These are phyloP conservation scores for Bothrops jararaca DNA, from an alignment of 2,113 vertebrate species.

Conservation along the genomic window DNA sequence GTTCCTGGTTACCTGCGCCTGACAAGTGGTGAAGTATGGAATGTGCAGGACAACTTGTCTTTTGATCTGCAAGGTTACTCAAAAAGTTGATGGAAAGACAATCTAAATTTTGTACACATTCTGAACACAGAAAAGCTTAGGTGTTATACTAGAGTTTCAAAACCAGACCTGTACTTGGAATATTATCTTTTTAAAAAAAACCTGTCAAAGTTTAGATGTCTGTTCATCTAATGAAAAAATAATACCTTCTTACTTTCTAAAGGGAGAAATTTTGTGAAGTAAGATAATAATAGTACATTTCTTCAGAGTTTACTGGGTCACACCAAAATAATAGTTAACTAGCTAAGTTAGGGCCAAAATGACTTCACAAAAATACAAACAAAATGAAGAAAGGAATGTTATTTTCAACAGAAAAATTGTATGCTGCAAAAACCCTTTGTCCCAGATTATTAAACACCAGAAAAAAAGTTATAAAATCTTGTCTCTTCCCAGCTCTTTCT, in stretches of 20 bases:
- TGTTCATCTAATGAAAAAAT: background rate
- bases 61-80: background rate
- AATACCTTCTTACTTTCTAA: background rate
- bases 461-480: conserved; percentile 24
- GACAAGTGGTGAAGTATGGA: background rate
- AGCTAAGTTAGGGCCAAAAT: background rate
- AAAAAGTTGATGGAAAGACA: background rate
- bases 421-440: conserved; percentile 26
- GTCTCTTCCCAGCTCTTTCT: conserved; percentile 19
- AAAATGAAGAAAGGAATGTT: background rate
- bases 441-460: conserved; percentile 45
- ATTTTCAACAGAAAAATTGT: conserved; percentile 1
- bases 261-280: background rate
- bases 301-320: background rate
- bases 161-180: conserved; percentile 51
- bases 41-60: background rate
- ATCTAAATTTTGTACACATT: background rate
- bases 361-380: background rate
- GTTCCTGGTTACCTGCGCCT: background rate
- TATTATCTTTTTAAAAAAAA: background rate
- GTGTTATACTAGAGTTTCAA: conserved; percentile 26
- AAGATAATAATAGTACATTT: background rate
- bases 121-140: conserved; percentile 31
- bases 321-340: background rate
- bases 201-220: background rate